These are phyloP conservation scores for Sipunculus nudus DNA, from an alignment of 2,888 invertebrate species.

Conservation along the genomic window DNA sequence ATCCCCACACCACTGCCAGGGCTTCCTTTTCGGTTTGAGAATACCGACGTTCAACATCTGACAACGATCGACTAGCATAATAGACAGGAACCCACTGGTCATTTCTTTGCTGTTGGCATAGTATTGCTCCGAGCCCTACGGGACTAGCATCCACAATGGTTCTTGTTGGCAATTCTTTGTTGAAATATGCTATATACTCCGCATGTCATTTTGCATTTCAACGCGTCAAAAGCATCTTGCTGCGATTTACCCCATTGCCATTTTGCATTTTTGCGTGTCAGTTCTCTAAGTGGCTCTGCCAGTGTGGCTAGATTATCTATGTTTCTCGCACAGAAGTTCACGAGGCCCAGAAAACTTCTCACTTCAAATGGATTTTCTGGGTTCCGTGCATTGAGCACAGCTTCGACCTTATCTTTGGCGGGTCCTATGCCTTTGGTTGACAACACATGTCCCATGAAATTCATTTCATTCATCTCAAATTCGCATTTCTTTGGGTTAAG, in stretches of 20 bases:
- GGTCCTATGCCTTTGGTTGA: slow-evolving; percentile 1
- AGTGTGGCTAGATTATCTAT: slow-evolving; percentile 1
- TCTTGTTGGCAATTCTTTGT: background rate
- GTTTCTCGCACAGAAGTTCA: slow-evolving; percentile 17
- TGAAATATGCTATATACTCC: slow-evolving; percentile 4
- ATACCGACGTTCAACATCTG: slow-evolving; percentile 26
- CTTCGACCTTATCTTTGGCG: slow-evolving; percentile 10
- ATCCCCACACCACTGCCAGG: slow-evolving; percentile 31
- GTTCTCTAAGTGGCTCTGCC: slow-evolving; percentile 1
- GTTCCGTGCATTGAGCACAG: slow-evolving; percentile 33
- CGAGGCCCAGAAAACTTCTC: slow-evolving; percentile 43
- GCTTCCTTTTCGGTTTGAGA: slow-evolving; percentile 39
- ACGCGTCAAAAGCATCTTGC: slow-evolving; percentile 1
- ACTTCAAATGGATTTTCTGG: slow-evolving; percentile 44
- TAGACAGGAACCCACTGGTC: slow-evolving; percentile 22
- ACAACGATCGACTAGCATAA: slow-evolving; percentile 29
- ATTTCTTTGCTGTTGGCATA: slow-evolving; percentile 27
- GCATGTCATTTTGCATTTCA: background rate
- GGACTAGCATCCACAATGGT: slow-evolving; percentile 29
- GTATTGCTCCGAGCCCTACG: slow-evolving; percentile 27
- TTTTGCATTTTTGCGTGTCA: background rate
- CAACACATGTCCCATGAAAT: slow-evolving; percentile 19
- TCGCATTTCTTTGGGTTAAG: slow-evolving; percentile 5
- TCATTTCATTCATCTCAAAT: background rate
- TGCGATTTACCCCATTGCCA: background rate